phyloP scores from a whole-genome alignment of 2,888 invertebrate species.

The Ophraella communa region DNA sequence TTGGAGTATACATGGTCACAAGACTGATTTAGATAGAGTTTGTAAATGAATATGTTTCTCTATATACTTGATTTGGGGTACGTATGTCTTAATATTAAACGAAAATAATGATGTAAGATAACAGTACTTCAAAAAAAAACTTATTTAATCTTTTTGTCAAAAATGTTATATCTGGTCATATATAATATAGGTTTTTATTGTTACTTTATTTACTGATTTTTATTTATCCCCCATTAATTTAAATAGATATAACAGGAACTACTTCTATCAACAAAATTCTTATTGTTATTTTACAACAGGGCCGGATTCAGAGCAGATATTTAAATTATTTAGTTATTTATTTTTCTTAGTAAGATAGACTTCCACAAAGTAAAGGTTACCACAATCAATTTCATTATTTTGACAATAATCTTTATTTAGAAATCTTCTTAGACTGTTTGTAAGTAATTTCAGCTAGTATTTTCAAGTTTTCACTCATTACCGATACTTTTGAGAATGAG shows the following conservation, averaged over 20 bases:
- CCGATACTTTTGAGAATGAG: too few species aligned
- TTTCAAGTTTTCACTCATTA: too few species aligned
- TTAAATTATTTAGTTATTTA: too few species aligned
- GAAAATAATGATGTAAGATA: too few species aligned
- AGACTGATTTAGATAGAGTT: conserved; percentile 51
- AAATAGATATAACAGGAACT: not conserved
- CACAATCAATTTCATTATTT: too few species aligned
- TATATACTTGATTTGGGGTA: conserved; percentile 34
- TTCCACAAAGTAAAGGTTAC: too few species aligned
- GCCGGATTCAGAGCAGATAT: too few species aligned
- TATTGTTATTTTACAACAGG: too few species aligned
- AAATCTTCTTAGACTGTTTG: too few species aligned
- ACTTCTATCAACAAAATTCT: not conserved
- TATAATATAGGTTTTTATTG: conserved; percentile 22
- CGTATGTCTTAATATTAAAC: conserved; percentile 28
- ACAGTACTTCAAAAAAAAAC: conserved; percentile 9
- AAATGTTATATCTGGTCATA: conserved; percentile 20
- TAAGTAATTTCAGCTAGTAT: too few species aligned
- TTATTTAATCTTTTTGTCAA: conserved; percentile 9
- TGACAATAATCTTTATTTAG: too few species aligned
- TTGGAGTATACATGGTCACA: conserved; percentile 56
- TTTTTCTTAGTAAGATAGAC: too few species aligned
- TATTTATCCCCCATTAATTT: not conserved
- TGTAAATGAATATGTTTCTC: conserved; percentile 45
- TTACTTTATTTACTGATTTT: not conserved